phyloP scores from a whole-genome alignment of 2,113 vertebrate species.

The Macquaria australasica region DNA sequence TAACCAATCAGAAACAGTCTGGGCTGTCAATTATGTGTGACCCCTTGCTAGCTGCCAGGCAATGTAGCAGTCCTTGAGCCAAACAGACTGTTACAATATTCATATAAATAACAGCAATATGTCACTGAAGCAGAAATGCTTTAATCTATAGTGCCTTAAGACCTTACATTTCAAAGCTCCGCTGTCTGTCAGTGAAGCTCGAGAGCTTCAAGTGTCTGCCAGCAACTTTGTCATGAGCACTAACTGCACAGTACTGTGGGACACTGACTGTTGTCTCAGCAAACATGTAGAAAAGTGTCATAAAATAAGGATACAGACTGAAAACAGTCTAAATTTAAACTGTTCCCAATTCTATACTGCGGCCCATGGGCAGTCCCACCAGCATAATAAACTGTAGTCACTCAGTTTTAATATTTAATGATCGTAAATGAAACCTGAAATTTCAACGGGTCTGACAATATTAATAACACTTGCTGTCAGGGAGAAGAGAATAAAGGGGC shows the following conservation, averaged over 20 bases:
- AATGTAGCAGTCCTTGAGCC: conserved; percentile 11
- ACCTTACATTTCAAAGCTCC: conserved; percentile 33
- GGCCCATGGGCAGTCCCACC: conserved; percentile 22
- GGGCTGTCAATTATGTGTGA: conserved; percentile 35
- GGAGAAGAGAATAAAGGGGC: not conserved
- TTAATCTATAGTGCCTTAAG: conserved; percentile 21
- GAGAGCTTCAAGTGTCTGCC: not conserved
- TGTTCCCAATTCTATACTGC: not conserved
- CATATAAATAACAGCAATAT: conserved; percentile 44
- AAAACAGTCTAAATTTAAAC: conserved; percentile 43
- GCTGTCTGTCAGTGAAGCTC: conserved; percentile 22
- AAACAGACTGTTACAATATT: conserved; percentile 36
- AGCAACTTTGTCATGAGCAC: conserved; percentile 8
- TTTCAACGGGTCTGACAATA: conserved; percentile 30
- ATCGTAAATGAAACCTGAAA: conserved; percentile 59
- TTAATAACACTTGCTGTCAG: conserved; percentile 37
- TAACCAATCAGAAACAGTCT: conserved; percentile 34
- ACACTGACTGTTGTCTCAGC: conserved; percentile 2
- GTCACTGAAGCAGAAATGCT: conserved; percentile 32
- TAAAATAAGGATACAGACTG: not conserved
- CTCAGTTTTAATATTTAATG: conserved; percentile 67
- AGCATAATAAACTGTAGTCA: conserved; percentile 34
- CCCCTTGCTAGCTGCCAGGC: not conserved
- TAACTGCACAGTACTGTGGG: not conserved
- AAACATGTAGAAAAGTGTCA: conserved; percentile 25